phyloP scores from a whole-genome alignment of 2,888 invertebrate species.

The Pseudococcus viburni region DNA sequence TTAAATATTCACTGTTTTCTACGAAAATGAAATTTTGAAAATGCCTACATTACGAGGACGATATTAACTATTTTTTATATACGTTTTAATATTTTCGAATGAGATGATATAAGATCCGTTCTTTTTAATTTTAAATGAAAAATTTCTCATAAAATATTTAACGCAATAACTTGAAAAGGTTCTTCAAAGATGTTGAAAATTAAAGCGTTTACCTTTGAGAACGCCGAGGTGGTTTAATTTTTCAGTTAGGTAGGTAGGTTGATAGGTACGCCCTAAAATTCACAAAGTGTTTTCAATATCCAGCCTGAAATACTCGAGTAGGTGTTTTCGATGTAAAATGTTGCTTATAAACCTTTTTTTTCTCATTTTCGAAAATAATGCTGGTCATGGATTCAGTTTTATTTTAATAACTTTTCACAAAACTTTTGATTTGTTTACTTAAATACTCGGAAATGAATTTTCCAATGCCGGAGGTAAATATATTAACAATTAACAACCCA shows the following conservation, averaged over 20 bases:
- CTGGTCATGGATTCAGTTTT: background rate
- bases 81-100: conserved; percentile 9
- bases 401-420: no score
- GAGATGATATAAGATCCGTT: background rate
- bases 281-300: background rate
- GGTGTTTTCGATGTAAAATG: background rate
- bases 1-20: background rate
- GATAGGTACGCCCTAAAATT: background rate
- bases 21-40: background rate
- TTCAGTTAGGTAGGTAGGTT: background rate
- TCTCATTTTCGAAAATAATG: background rate
- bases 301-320: background rate
- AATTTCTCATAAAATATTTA: conserved; percentile 23
- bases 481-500: background rate
- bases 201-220: background rate
- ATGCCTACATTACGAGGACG: background rate
- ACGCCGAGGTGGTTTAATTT: background rate
- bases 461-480: background rate
- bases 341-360: background rate
- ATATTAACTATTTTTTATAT: background rate
- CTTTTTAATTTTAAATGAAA: conserved; percentile 27
- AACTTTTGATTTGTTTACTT: no score
- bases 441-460: background rate
- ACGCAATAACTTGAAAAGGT: background rate
- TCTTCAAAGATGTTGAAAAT: conserved; percentile 22